These are phyloP conservation scores for Hipposideros armiger DNA, from an alignment of 2,113 vertebrate genomes.

Conservation along the genomic window DNA sequence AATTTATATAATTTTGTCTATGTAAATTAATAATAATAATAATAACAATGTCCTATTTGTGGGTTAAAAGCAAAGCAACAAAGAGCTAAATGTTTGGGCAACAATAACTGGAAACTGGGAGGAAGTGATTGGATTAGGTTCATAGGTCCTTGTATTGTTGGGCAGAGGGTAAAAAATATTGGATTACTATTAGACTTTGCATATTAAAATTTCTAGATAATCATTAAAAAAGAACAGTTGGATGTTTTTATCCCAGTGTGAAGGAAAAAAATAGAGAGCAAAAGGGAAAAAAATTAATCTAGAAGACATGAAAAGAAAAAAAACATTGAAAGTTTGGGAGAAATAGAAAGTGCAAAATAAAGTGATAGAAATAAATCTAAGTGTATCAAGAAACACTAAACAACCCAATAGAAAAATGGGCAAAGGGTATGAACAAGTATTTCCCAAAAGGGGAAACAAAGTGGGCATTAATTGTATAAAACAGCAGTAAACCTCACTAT, in stretches of 20 bases:
- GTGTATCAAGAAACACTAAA: not conserved
- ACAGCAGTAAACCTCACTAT: not conserved
- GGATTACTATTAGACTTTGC: not conserved
- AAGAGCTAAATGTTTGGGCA: not conserved
- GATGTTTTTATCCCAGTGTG: not conserved
- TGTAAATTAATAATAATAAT: not conserved
- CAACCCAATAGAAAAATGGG: not conserved
- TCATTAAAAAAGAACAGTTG: not conserved
- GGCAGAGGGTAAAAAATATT: not conserved
- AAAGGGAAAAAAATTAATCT: not conserved
- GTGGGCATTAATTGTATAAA: not conserved
- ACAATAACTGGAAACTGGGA: not conserved
- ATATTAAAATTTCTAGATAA: not conserved
- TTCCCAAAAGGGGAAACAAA: not conserved
- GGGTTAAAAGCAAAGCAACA: not conserved
- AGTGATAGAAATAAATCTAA: not conserved
- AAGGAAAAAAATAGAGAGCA: not conserved
- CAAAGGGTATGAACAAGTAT: not conserved
- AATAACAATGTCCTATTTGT: not conserved
- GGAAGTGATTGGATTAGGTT: not conserved
- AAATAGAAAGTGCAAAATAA: not conserved
- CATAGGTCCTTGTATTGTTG: not conserved
- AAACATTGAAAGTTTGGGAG: not conserved
- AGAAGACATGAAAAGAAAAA: not conserved
- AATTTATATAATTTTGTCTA: not conserved